Evolutionary conservation across 92 coral and sea anemone genomes (phyloP).

Genomic region (Nematostella vectensis): DNA sequence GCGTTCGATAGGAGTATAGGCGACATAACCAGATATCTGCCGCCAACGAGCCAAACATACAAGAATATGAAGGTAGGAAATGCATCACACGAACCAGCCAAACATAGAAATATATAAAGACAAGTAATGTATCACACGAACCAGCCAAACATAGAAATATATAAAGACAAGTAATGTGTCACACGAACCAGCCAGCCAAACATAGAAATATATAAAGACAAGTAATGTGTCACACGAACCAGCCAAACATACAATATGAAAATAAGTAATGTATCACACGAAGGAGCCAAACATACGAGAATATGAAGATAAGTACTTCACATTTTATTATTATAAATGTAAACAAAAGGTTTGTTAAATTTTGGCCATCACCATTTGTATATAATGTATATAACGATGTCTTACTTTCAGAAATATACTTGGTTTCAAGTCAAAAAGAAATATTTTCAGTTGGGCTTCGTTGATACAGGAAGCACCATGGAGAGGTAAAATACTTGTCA

Average conservation of each 20-base stretch:
- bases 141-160: slow-evolving; percentile 13
- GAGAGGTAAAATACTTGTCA: slow-evolving; percentile 64
- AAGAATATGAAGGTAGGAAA: slow-evolving; percentile 43
- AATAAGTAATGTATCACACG: slow-evolving; percentile 32
- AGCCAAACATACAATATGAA: no score
- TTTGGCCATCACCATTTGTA: no score
- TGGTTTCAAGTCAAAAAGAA: slow-evolving; percentile 30
- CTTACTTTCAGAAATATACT: slow-evolving; percentile 51
- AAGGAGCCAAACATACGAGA: slow-evolving; percentile 38
- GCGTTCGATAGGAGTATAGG: slow-evolving; percentile 10
- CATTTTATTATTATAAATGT: no score
- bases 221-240: neutral
- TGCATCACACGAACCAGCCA: neutral
- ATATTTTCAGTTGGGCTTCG: slow-evolving; percentile 50
- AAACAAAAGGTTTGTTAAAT: no score
- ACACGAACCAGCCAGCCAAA: neutral
- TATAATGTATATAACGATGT: no score
- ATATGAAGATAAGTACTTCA: slow-evolving; percentile 31
- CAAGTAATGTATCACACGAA: neutral
- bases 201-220: slow-evolving; percentile 39
- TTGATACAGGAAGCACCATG: slow-evolving; percentile 41
- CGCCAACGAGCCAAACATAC: slow-evolving; percentile 41
- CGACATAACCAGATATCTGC: slow-evolving; percentile 8
- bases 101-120: slow-evolving; percentile 38
- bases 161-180: slow-evolving; percentile 24